Evolutionary conservation across 1,140 invertebrate species (phyloP), one percentile per base, ranked within the genome.

Genomic region (Medauroidea extradentata): DNA sequence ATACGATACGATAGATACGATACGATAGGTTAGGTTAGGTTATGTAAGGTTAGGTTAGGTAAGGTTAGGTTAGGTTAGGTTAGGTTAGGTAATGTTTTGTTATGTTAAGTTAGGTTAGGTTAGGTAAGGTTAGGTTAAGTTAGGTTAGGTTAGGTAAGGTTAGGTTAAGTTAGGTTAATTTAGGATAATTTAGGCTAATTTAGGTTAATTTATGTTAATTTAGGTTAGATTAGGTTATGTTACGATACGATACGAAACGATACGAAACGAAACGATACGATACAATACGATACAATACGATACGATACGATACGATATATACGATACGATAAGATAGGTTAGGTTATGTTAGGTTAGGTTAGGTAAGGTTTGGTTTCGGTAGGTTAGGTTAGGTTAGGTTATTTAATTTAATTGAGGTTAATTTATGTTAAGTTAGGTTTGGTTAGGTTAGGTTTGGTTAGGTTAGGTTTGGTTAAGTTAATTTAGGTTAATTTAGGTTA

Each of bases 51-150:
- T 5, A 23, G 9, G 18, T 18, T 34, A 34, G 29, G 29, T 34
- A 34, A 34, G n/a, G n/a, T 46, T 46, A 23, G 43, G 43, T 46
- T 46, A 7, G 43, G 43, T 46, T 46, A 23, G 43, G 43, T 46
- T 46, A 23, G 43, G 43, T 46, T 46, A 23, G n/a, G n/a, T n/a
- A n/a, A n/a, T n/a, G n/a, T n/a, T n/a, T n/a, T n/a, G n/a, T n/a
- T n/a, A n/a, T n/a, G n/a, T n/a, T 25, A 34, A 11, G 29, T 34
- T 34, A 34, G 29, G 29, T 34, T 34, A 34, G 4, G 29, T 34
- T 34, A 34, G 29, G 19, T 25, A 34, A 11, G n/a, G 29, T 34
- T 34, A 34, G 29, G 29, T 34, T 34, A 34, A 7, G 29, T 34
- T 34, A 34, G 29, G 19, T 21, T 49, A 21, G 21, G 5, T 21